Conservation (phyloP, 2,113 vertebrate genomes). For the Ceyx melanurus region DNA sequence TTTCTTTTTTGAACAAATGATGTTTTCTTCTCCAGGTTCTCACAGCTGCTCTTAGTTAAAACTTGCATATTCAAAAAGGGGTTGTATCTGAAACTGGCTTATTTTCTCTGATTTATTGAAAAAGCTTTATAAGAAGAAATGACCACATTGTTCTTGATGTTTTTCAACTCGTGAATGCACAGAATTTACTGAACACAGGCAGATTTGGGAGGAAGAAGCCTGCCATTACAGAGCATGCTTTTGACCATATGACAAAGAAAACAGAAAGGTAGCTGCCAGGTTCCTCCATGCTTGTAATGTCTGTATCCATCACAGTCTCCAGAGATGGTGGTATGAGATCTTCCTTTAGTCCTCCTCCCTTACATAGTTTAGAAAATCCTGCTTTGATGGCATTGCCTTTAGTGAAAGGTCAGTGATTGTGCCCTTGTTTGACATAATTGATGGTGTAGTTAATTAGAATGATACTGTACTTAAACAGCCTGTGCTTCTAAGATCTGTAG, state of each 20-base stretch:
- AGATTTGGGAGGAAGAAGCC: not conserved
- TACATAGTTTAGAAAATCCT: not conserved
- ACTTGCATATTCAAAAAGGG: not conserved
- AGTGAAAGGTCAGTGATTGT: constrained; percentile 50
- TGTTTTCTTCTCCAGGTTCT: not conserved
- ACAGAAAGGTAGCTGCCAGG: not conserved
- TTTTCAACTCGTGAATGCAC: not conserved
- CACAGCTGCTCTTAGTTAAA: not conserved
- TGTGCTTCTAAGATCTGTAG: constrained; percentile 19
- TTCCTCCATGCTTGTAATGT: not conserved
- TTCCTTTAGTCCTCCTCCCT: constrained; percentile 3
- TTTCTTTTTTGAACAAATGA: not conserved
- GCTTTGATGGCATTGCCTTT: constrained; percentile 48
- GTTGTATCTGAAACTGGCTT: not conserved
- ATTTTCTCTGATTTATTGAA: not conserved
- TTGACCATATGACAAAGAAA: not conserved
- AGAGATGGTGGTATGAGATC: not conserved
- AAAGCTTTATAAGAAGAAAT: not conserved
- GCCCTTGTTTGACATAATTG: constrained; percentile 60
- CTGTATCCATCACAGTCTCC: not conserved
- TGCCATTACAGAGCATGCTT: not conserved
- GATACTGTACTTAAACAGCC: constrained; percentile 5
- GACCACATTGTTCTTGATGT: not conserved
- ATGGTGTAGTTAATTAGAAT: constrained; percentile 62
- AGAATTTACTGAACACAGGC: not conserved